Evolutionary conservation across 1,140 invertebrate genomes (phyloP).

Genomic region (Patella vulgata): DNA sequence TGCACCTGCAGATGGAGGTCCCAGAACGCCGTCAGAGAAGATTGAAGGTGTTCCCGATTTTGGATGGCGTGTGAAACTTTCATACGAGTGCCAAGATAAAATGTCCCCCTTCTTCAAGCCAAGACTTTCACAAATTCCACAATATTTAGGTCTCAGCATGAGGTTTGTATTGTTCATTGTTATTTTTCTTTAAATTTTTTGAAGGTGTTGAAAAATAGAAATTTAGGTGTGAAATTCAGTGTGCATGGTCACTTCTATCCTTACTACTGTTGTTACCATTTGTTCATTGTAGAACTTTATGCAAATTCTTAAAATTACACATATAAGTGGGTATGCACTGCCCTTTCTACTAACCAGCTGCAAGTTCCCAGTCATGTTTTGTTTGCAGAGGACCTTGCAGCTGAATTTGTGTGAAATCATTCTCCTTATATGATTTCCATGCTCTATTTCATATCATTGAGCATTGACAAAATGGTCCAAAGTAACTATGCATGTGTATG

Average conservation of each 20-base stretch:
- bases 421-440: no score
- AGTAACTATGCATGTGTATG: no score
- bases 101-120: conserved; percentile 76
- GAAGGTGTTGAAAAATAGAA: no score
- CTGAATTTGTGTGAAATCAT: no score
- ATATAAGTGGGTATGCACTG: no score
- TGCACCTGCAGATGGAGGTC: conserved; percentile 45
- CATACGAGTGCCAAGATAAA: conserved; percentile 80
- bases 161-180: conserved; percentile 68
- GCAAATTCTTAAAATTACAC: no score
- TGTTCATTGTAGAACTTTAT: no score
- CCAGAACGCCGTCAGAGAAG: conserved; percentile 42
- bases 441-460: no score
- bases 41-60: conserved; percentile 56
- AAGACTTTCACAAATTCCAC: conserved; percentile 74
- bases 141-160: conserved; percentile 73
- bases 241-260: conserved; percentile 14
- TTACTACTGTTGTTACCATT: not conserved
- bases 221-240: conserved; percentile 12
- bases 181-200: conserved; percentile 29
- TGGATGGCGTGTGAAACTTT: conserved; percentile 71
- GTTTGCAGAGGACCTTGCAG: no score
- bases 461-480: no score
- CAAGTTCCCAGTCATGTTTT: no score
- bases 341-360: no score